These are phyloP conservation scores for Astur gentilis DNA, from an alignment of 2,113 vertebrate species.

Conservation along the genomic window DNA sequence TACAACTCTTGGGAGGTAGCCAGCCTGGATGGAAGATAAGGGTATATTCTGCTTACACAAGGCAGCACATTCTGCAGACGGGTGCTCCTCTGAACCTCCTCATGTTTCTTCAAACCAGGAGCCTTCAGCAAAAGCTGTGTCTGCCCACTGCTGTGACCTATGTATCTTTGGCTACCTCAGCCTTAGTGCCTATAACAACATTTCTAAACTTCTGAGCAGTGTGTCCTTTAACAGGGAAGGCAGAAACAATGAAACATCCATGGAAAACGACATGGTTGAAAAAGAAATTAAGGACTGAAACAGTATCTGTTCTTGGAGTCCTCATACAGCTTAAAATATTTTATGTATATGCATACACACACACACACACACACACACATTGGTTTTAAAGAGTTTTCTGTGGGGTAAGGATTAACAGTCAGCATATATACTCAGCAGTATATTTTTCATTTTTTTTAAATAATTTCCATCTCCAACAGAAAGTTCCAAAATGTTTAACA, in stretches of 20 bases:
- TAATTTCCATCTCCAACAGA: not conserved
- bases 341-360: rapidly evolving
- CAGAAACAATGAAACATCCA: not conserved
- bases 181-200: not conserved
- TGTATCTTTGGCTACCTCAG: not conserved
- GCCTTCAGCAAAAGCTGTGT: not conserved
- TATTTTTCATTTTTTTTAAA: not conserved
- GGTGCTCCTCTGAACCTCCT: not conserved
- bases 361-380: no score
- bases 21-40: not conserved
- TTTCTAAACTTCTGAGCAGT: not conserved
- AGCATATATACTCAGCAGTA: not conserved
- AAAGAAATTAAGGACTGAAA: not conserved
- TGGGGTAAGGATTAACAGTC: not conserved
- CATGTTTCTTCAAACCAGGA: not conserved
- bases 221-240: not conserved
- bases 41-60: not conserved
- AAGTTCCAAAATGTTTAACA: not conserved
- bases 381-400: not conserved
- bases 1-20: not conserved
- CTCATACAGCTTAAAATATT: not conserved
- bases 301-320: not conserved
- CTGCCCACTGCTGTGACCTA: rapidly evolving
- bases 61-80: not conserved
- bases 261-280: not conserved